These are phyloP conservation scores for Panulirus ornatus DNA, from an alignment of 1,140 invertebrate species.

Conservation along the genomic window DNA sequence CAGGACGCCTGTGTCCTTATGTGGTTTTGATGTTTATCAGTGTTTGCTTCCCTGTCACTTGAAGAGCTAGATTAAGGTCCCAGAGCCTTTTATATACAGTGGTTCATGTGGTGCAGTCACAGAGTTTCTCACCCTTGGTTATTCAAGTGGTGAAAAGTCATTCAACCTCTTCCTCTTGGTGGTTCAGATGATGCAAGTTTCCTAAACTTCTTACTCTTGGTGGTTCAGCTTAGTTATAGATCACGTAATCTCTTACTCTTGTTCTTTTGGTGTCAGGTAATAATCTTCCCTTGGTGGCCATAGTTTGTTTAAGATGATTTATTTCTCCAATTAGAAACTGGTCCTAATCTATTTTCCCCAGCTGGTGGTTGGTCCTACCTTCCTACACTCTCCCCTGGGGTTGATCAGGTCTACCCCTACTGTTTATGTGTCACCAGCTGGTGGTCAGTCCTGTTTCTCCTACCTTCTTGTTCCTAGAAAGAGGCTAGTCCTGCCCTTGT, in stretches of 20 bases:
- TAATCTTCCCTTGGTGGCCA: too few relatives aligned
- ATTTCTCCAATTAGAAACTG: too few relatives aligned
- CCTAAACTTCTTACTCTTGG: background rate
- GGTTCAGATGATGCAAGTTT: background rate
- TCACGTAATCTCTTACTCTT: background rate
- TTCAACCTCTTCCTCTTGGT: background rate
- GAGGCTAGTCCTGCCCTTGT: too few relatives aligned
- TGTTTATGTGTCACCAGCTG: background rate
- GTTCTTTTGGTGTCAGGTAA: too few relatives aligned
- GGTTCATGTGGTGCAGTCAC: background rate
- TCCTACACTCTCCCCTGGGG: too few relatives aligned
- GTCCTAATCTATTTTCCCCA: background rate
- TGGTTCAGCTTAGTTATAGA: too few relatives aligned
- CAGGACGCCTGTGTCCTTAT: background rate
- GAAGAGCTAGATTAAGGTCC: background rate
- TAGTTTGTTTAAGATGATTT: background rate
- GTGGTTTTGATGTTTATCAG: background rate
- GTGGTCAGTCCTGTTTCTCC: too few relatives aligned
- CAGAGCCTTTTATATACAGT: background rate
- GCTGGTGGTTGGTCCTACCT: background rate
- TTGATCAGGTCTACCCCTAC: too few relatives aligned
- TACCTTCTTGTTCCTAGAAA: too few relatives aligned
- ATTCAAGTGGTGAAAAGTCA: background rate
- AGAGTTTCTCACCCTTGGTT: background rate
- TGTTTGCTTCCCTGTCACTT: background rate